Evolutionary conservation across 2,113 vertebrate genomes (phyloP), one percentile per base, ranked within the genome.

Genomic region (Crypturellus undulatus): DNA sequence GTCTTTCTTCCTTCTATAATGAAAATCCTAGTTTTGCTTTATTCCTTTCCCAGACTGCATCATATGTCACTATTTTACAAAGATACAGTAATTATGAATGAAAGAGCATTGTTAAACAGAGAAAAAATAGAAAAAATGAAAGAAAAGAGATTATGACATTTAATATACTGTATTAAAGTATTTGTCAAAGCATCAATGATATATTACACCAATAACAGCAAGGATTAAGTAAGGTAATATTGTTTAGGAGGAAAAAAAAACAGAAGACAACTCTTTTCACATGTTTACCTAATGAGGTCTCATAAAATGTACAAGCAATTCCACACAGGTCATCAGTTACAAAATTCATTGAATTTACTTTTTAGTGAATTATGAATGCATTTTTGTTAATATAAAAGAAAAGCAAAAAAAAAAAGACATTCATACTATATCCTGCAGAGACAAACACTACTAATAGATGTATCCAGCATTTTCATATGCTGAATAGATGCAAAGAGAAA

Each of bases 21-120:
- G 42, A 88, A 28, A 28, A 59, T 34, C 47, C 19, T 54, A 6
- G 26, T 80, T 93, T 45, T 32, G 56, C 12, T 76, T 81, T 89
- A 47, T 71, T 79, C 16, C 59, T 72, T 76, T 42, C 60, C 17
- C 13, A 72, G 34, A 14, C 67, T 52, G 5, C 56, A 81, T 76
- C 58, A 22, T 58, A 86, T 65, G 28, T 78, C 80, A 78, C 19
- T 79, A 45, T n/a, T 64, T 64, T 52, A 21, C 60, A 52, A 63
- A 87, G 75, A 59, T 42, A 75, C 10, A 89, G 70, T 49, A 72
- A 87, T 91, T 91, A 69, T 32, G 79, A 95, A 79, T 38, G 64
- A 75, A 63, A 28, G 14, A 47, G 34, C 12, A 70, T 40, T 60
- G 25, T 47, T 83, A 85, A 85, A 30, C 28, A 90, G 67, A 76